A percentile compares a stretch with the other conserved stretches of the same genome.
These are phyloP conservation scores for Drosophila busckii DNA, from an alignment of 1,140 invertebrate genomes.

Conservation along the genomic window DNA sequence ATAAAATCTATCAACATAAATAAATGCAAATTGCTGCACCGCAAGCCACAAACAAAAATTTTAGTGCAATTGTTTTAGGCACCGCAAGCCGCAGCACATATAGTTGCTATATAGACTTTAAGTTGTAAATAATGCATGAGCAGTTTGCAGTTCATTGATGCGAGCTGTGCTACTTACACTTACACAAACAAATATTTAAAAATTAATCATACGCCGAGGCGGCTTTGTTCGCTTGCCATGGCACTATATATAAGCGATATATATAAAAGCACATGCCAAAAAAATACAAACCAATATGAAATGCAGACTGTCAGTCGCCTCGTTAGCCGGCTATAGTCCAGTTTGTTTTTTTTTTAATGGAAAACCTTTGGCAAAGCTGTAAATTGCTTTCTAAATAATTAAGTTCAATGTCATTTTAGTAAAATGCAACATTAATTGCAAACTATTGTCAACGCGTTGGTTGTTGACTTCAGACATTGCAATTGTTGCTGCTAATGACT, in stretches of 20 bases:
- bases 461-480: conserved; percentile 3
- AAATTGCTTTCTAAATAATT: conserved; percentile 63
- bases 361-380: conserved; percentile 24
- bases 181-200: conserved; percentile 14
- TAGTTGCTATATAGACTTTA: too few species aligned
- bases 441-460: conserved; percentile 26
- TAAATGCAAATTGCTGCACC: too few species aligned
- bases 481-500: background rate
- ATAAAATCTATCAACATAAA: too few species aligned
- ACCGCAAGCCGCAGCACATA: too few species aligned
- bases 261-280: conserved; percentile 35
- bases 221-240: conserved; percentile 8
- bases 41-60: too few species aligned
- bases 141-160: background rate
- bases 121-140: conserved; percentile 2
- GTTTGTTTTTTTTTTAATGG: conserved; percentile 11
- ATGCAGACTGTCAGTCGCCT: conserved; percentile 39
- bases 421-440: conserved; percentile 52
- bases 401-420: conserved; percentile 41
- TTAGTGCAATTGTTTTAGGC: too few species aligned
- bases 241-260: conserved; percentile 2
- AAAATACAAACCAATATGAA: conserved; percentile 11
- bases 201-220: conserved; percentile 24
- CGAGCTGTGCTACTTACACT: background rate
- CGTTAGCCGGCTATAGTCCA: conserved; percentile 21